Evolutionary conservation across 2,113 vertebrate species (phyloP), one percentile per base, ranked within the genome.

Genomic region (Rhinopithecus roxellana): DNA sequence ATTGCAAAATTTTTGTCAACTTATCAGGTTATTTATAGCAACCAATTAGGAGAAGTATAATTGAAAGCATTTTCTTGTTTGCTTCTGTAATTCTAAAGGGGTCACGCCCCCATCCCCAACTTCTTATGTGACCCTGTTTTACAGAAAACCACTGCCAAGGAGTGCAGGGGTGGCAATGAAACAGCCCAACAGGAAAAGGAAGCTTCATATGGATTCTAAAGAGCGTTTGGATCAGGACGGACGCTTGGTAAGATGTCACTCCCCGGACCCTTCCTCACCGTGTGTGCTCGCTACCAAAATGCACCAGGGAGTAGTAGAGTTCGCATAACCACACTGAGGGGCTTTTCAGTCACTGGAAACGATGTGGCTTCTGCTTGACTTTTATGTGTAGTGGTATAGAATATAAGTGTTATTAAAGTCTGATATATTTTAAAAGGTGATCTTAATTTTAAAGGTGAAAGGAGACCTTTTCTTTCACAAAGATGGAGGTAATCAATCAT

Each of bases 171-270:
- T 0, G 83, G 93, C 57, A 45, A 75, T 96, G n/a, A 70, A 43
- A 87, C 96, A 96, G 52, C 74, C 94, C 1, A 97, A 45, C 38
- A 61, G 23, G 50, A 97, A 97, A 1, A 55, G 87, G 6, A 96
- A 90, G 48, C 55, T 95, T 8, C 78, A 13, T 18, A 50, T 96
- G 92, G 87, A 95, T 75, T 92, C 94, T 90, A 90, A 40, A 64
- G 89, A 83, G 27, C 92, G 23, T 22, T 3, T 61, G 79, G 59
- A 64, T 69, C 89, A 72, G n/a, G 90, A 93, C 0, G 50, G 69
- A 50, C 3, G 52, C 83, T 91, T 75, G 93, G 92, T 97, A 89
- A 96, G 90, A 32, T 40, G 25, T 38, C 8, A 40, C 22, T 80
- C 45, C 22, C 77, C 8, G 70, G 6, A 1, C 18, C 3, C 32